Evolutionary conservation across 2,113 vertebrate genomes (phyloP), one percentile per base, ranked within the genome.

Genomic region (Callionymus lyra): DNA sequence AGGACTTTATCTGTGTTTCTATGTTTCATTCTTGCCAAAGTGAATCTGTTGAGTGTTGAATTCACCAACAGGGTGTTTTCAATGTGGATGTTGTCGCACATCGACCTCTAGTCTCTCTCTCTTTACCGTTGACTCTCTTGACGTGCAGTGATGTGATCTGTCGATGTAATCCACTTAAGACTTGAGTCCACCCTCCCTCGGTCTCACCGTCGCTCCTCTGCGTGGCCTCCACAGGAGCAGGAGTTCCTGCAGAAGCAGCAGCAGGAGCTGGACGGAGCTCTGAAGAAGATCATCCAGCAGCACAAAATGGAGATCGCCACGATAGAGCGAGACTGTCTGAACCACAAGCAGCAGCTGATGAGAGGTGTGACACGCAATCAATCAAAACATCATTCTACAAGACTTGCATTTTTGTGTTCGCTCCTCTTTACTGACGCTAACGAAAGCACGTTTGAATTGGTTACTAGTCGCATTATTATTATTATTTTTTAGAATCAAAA

Each of bases 211-310:
- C 62, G 16, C 13, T 16, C 11, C 10, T 41, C 42, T 55, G 21
- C 53, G 13, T 53, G 44, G 42, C 41, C 42, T 59, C 53, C 56
- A 77, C 72, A 99, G 95, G 95, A 99, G 59, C 95, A 99, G 65
- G 94, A 98, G 67, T 99, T 97, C 78, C 87, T 99, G 21, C 92
- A 97, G 83, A 97, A 93, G 65, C 95, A 99, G 64, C 95, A 99
- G 44, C 93, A 95, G 63, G 95, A 99, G 74, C 79, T 99, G 82
- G 95, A 99, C 42, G 86, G 88, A 15, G 90, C 90, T 38, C 77
- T 99, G 59, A 99, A 99, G 83, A 97, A 93, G 72, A 99, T 99
- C 60, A 99, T 99, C 76, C 93, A 97, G 44, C 94, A 98, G 54
- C 95, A 99, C 71, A 99, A 99, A 78, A 71, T 91, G 6, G 95